Base-by-base conservation (phyloP, 2,113 vertebrate genomes). In the Pica pica region DNA sequence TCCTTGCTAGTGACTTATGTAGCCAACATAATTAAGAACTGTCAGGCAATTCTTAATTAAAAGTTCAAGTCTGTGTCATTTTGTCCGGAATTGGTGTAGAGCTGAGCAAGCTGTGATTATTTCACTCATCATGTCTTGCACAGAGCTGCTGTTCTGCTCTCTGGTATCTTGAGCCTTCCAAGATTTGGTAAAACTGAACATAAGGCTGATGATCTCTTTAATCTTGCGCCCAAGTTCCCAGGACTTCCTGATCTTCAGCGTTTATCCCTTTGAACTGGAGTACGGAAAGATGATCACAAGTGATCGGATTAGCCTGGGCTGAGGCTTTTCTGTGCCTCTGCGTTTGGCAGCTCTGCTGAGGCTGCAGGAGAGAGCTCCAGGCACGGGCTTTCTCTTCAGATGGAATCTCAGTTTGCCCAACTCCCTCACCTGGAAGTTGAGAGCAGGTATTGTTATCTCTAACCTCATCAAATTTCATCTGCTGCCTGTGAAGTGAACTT, bases 331-430 rank as follows among this genome's bases (percentile, higher is more conserved):
- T 33, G 42, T 59, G 76, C 60, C 70, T 44, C n/a, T 53, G 56
- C 18, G 0, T 44, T 73, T 63, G 73, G 60, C 77, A 78, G 83
- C 74, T 71, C 84, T 82, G 94, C 87, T 64, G 50, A 90, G 47
- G 35, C 50, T 35, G 71, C 68, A 67, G 69, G 22, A 67, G 69
- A 71, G 71, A 2, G 8, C 92, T 93, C 50, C 39, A 77, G 91
- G 93, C 80, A 20, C 4, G 11, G 68, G 30, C 42, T 87, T 93
- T 42, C n/a, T 87, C 68, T n/a, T 69, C 75, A 77, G 83, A 70
- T 94, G 64, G 68, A 75, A 91, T 93, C 91, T 81, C 53, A 47
- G 73, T 95, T 90, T 91, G 83, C 91, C 73, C 73, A 90, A 77
- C 76, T 80, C 59, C 80, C 78, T 74, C 71, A 70, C 77, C 80